A percentile compares a stretch with the other conserved stretches of the same genome.
phyloP scores from a whole-genome alignment of 2,888 invertebrate species.

The Aphodius granarius region DNA sequence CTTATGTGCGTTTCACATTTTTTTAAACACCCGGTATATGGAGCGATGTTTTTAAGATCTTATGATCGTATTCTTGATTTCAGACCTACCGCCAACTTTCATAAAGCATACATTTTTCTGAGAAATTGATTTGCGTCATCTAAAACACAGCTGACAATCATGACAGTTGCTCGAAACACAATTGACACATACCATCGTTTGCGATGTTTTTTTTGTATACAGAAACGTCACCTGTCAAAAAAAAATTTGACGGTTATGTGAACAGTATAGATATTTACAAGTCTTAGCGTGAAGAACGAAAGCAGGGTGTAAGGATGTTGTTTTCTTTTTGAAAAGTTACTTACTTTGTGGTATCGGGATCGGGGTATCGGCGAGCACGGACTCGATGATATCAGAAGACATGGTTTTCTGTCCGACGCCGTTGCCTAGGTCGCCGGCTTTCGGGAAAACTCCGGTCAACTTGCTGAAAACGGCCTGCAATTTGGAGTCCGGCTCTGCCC shows the following conservation, averaged over 20 bases:
- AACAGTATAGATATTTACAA: too few relatives aligned
- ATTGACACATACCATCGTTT: too few relatives aligned
- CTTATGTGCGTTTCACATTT: too few relatives aligned
- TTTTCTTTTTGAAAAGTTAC: slow-evolving; percentile 30
- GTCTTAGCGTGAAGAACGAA: too few relatives aligned
- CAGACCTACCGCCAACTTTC: too few relatives aligned
- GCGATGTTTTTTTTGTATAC: background rate
- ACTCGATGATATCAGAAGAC: slow-evolving; percentile 49
- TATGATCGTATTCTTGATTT: too few relatives aligned
- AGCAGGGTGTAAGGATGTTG: background rate
- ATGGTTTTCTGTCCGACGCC: slow-evolving; percentile 43
- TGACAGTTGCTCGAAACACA: too few relatives aligned
- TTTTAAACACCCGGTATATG: too few relatives aligned
- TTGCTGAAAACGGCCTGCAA: slow-evolving; percentile 49
- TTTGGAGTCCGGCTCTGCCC: slow-evolving; percentile 37
- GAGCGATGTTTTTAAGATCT: too few relatives aligned
- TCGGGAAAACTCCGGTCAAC: slow-evolving; percentile 45
- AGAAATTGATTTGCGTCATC: too few relatives aligned
- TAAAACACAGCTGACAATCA: too few relatives aligned
- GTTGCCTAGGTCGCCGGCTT: slow-evolving; percentile 44
- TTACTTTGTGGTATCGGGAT: slow-evolving; percentile 47
- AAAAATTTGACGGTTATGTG: background rate
- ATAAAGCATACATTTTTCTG: too few relatives aligned
- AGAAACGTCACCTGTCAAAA: background rate
- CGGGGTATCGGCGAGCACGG: slow-evolving; percentile 46